Evolutionary conservation across 1,140 invertebrate species (phyloP), one percentile per base, ranked within the genome.

Genomic region (Aradophagus sp.): DNA sequence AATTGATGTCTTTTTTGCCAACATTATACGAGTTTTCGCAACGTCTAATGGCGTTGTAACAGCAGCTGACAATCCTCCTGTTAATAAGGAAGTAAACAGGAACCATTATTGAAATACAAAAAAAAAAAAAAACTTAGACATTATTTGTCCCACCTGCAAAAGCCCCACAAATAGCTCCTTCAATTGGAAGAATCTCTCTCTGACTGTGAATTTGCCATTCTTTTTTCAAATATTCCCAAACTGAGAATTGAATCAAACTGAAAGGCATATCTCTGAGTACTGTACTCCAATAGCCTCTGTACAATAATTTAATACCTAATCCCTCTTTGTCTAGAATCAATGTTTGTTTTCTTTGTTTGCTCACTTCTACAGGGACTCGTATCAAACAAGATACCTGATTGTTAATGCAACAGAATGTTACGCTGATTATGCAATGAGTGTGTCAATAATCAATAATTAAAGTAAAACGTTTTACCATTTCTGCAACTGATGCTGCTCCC

Each of bases 1-100:
- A 67, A 92, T 87, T 2, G 94, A 92, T 16, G 75, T 69, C 36
- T 69, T 61, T 29, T 71, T 52, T 10, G 78, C 73, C 6, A 99
- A 85, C 95, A 99, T 98, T 44, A 98, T 97, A 75, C 96, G 86
- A 0, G 97, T 99, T 87, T 99, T 99, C 0, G 93, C 94, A 7
- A 99, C 95, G 87, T 99, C 97, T 11, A 99, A 85, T 3, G 97
- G 97, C 1, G 96, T 98, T 2, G 97, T 98, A 0, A 95, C 48
- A 0, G 89, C 92, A 5, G 94, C 95, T 4, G 96, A 90, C 66
- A 95, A 86, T 2, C 90, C 92, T 5, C 95, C 92, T 91, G 55
- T n/a, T n/a, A n/a, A n/a, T n/a, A n/a, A n/a, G n/a, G n/a, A n/a
- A n/a, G n/a, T n/a, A n/a, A n/a, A n/a, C n/a, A n/a, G n/a, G n/a